These are phyloP conservation scores for Lepus oiostolus DNA, from an alignment of 2,797 vertebrate species.

Conservation along the genomic window DNA sequence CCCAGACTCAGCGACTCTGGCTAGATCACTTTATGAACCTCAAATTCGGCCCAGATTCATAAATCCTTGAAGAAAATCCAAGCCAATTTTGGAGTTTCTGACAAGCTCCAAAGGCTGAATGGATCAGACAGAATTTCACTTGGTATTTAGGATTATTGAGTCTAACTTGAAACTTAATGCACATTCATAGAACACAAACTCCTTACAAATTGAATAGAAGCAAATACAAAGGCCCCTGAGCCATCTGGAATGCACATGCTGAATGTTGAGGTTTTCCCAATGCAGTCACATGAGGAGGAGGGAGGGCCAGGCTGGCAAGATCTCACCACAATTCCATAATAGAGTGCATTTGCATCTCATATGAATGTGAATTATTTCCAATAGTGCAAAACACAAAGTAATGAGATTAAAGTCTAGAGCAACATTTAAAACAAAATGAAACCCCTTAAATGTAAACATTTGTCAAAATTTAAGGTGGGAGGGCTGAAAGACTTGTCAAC, in stretches of 20 bases:
- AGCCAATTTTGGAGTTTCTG: conserved; percentile 72
- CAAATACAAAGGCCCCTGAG: conserved; percentile 58
- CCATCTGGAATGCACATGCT: conserved; percentile 59
- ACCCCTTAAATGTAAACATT: conserved; percentile 50
- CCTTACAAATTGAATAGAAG: conserved; percentile 74
- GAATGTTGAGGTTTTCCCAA: neutral
- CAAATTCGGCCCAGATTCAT: conserved; percentile 70
- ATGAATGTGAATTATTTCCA: conserved; percentile 53
- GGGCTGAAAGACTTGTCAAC: neutral
- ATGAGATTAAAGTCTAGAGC: neutral
- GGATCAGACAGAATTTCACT: conserved; percentile 78
- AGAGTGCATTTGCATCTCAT: neutral
- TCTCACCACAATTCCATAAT: neutral
- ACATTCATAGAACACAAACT: conserved; percentile 70
- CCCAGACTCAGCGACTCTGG: conserved; percentile 63
- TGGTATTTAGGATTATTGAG: conserved; percentile 76
- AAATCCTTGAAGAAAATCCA: conserved; percentile 79
- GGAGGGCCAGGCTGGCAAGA: neutral
- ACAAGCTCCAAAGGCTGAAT: conserved; percentile 73
- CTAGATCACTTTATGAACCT: conserved; percentile 68
- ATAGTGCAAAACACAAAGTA: neutral
- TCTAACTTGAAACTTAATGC: conserved; percentile 76
- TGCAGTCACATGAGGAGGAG: neutral
- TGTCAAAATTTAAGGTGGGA: conserved; percentile 39
- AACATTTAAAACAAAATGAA: conserved; percentile 56